These are phyloP conservation scores for Macquaria australasica DNA, from an alignment of 2,113 vertebrate genomes.

Conservation along the genomic window DNA sequence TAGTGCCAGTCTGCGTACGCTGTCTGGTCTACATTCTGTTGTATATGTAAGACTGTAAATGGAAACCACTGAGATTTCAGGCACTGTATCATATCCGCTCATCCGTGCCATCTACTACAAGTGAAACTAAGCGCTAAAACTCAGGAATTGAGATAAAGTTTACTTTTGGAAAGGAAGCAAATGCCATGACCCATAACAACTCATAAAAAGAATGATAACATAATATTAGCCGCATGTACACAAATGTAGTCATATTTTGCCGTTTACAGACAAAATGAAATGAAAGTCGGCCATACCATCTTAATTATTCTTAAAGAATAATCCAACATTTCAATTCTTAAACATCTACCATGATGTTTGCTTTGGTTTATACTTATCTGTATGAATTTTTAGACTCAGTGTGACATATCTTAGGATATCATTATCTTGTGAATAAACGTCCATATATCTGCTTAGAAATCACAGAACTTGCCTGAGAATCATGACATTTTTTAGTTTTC, in stretches of 20 bases:
- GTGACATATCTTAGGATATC: background rate
- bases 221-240: background rate
- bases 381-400: background rate
- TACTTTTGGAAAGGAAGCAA: slow-evolving; percentile 24
- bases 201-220: background rate
- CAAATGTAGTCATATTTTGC: background rate
- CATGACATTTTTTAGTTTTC: background rate
- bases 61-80: slow-evolving; percentile 57
- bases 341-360: background rate
- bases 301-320: background rate
- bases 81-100: slow-evolving; percentile 56
- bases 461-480: background rate
- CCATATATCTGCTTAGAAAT: background rate
- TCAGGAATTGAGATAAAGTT: slow-evolving; percentile 9
- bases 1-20: slow-evolving; percentile 15
- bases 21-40: slow-evolving; percentile 35
- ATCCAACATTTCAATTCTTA: background rate
- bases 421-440: background rate
- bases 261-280: background rate
- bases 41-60: slow-evolving; percentile 35
- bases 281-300: background rate
- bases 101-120: slow-evolving; percentile 41
- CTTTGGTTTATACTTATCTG: background rate
- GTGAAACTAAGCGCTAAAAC: slow-evolving; percentile 17
- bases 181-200: background rate